phyloP scores from a whole-genome alignment of 2,797 vertebrate genomes.

The Cyprinodon diabolis region DNA sequence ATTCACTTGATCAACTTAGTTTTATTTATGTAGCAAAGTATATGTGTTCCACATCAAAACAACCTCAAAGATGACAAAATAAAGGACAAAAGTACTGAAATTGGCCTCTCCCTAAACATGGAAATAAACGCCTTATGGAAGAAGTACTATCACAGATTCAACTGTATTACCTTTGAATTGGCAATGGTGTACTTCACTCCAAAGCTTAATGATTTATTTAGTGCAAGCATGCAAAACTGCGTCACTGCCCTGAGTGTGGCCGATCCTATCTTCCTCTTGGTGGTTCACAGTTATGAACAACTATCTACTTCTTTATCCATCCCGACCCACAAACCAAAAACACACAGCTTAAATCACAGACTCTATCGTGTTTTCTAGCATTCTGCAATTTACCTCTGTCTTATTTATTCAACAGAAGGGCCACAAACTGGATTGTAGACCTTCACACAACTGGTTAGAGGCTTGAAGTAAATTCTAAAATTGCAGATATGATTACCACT shows the following conservation, averaged over 20 bases:
- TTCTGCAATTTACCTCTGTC: conserved; percentile 31
- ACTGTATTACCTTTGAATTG: conserved; percentile 37
- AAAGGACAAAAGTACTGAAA: conserved; percentile 3
- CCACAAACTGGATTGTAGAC: conserved; percentile 25
- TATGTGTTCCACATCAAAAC: not conserved
- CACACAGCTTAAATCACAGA: conserved; percentile 46
- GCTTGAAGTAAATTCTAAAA: conserved; percentile 25
- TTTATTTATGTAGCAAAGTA: not conserved
- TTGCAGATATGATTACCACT: conserved; percentile 15
- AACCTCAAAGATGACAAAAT: conserved; percentile 13
- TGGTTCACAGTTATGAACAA: conserved; percentile 57
- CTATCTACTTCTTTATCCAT: conserved; percentile 46
- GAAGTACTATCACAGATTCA: conserved; percentile 10
- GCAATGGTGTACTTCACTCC: conserved; percentile 36
- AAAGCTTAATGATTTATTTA: conserved; percentile 37
- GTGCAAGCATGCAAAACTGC: conserved; percentile 41
- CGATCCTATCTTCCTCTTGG: conserved; percentile 57
- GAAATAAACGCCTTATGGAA: conserved; percentile 10
- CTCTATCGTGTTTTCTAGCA: conserved; percentile 48
- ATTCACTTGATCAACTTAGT: not conserved
- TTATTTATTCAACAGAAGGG: conserved; percentile 32
- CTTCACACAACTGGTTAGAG: conserved; percentile 17
- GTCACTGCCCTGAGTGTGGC: conserved; percentile 40
- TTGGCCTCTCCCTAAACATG: conserved; percentile 2
- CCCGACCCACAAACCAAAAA: conserved; percentile 53